Evolutionary conservation across 2,113 vertebrate species (phyloP).

Genomic region (Oncorhynchus clarkii): DNA sequence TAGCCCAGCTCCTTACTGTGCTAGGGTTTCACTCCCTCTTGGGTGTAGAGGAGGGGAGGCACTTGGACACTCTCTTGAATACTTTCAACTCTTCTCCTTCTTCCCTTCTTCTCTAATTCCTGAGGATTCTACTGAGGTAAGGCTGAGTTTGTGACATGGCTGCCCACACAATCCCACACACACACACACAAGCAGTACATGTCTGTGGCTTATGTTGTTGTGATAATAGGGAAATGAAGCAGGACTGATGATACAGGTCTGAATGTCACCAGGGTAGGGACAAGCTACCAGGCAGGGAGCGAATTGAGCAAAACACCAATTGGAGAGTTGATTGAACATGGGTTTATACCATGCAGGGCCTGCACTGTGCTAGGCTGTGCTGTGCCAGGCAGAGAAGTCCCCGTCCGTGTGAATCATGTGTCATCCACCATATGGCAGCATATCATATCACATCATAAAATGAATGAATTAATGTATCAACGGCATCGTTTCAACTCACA

Average conservation of each 20-base stretch:
- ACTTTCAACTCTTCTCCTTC: slow-evolving; percentile 29
- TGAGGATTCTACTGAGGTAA: slow-evolving; percentile 64
- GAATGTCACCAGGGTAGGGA: too few relatives aligned
- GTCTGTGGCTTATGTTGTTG: slow-evolving; percentile 30
- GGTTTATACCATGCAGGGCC: too few relatives aligned
- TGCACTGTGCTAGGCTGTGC: too few relatives aligned
- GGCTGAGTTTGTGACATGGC: slow-evolving; percentile 10
- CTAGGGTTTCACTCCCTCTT: slow-evolving; percentile 67
- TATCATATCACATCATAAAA: too few relatives aligned
- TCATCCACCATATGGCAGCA: too few relatives aligned
- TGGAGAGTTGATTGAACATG: too few relatives aligned
- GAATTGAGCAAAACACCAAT: too few relatives aligned
- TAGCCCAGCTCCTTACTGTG: slow-evolving; percentile 45
- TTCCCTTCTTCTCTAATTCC: slow-evolving; percentile 29
- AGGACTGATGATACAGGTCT: not conserved
- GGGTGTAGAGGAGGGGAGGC: slow-evolving; percentile 54
- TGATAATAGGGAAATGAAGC: not conserved
- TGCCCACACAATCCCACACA: not conserved
- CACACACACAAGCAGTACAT: slow-evolving; percentile 21
- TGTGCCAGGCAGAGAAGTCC: too few relatives aligned
- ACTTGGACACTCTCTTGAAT: slow-evolving; percentile 42
- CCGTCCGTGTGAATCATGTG: too few relatives aligned
- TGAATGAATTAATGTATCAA: too few relatives aligned
- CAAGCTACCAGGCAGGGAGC: too few relatives aligned
- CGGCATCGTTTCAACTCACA: too few relatives aligned